Conservation (phyloP, 2,113 vertebrate genomes). For the Notothenia coriiceps region DNA sequence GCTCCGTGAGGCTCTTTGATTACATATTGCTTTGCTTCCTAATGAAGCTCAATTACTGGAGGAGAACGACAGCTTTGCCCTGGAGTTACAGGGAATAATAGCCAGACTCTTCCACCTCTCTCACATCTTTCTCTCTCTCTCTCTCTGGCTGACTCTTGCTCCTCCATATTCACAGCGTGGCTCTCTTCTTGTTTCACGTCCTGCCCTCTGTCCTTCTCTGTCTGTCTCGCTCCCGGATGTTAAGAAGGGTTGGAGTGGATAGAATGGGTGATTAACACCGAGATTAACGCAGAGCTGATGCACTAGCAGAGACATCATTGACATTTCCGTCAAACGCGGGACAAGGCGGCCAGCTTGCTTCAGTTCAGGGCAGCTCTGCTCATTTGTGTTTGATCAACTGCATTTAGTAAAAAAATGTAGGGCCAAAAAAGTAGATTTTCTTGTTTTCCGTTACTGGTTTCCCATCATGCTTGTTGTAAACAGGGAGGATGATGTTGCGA, state of each 20-base stretch:
- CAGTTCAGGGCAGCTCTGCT: slow-evolving; percentile 17
- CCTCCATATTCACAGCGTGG: slow-evolving; percentile 7
- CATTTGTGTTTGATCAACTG: neutral
- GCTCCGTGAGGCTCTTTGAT: slow-evolving; percentile 74
- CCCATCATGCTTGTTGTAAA: neutral
- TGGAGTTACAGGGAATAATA: slow-evolving; percentile 63
- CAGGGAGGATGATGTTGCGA: slow-evolving; percentile 2
- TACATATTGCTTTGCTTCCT: slow-evolving; percentile 78
- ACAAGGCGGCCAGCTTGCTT: neutral
- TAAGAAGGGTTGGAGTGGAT: slow-evolving; percentile 24
- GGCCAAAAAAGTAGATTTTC: neutral
- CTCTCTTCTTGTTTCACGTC: slow-evolving; percentile 25
- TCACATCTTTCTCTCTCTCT: slow-evolving; percentile 6
- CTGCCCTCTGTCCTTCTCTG: slow-evolving; percentile 21
- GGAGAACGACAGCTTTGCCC: slow-evolving; percentile 65
- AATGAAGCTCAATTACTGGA: slow-evolving; percentile 77
- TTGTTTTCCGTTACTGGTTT: neutral
- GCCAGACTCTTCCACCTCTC: slow-evolving; percentile 33
- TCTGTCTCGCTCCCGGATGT: slow-evolving; percentile 14
- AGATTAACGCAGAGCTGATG: slow-evolving; percentile 35
- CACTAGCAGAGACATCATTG: slow-evolving; percentile 5
- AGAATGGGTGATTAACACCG: slow-evolving; percentile 40
- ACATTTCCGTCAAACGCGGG: neutral
- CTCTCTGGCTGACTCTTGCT: slow-evolving; percentile 29
- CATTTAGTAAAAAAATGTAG: neutral